A percentile compares a stretch with the other conserved stretches of the same genome.
phyloP scores from a whole-genome alignment of 2,888 invertebrate species.

The Nezara viridula region DNA sequence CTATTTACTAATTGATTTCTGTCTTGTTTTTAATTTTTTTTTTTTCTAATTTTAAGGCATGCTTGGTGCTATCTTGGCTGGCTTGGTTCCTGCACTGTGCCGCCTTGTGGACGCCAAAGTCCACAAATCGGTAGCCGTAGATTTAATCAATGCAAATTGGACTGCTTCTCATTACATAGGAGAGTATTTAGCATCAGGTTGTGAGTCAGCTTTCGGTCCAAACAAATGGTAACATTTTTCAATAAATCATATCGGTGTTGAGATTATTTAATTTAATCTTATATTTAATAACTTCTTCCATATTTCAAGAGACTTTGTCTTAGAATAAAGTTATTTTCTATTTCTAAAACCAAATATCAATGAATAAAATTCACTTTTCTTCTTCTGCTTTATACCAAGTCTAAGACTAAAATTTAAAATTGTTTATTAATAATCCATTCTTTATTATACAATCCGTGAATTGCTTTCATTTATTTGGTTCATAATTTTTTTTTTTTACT shows the following conservation, averaged over 20 bases:
- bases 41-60: conserved; percentile 68
- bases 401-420: too few species aligned
- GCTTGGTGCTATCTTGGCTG: conserved; percentile 74
- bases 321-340: too few species aligned
- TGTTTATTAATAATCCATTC: too few species aligned
- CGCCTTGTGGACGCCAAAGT: conserved; percentile 68
- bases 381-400: too few species aligned
- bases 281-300: neutral
- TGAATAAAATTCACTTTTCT: too few species aligned
- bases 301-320: too few species aligned
- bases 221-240: conserved; percentile 69
- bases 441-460: too few species aligned
- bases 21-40: neutral
- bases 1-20: too few species aligned
- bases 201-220: conserved; percentile 71
- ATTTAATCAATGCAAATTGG: conserved; percentile 32
- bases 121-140: conserved; percentile 53
- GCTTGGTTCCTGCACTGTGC: conserved; percentile 76
- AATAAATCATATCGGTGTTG: neutral
- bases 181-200: conserved; percentile 42
- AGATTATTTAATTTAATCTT: neutral
- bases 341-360: too few species aligned
- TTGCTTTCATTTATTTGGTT: too few species aligned
- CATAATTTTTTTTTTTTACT: too few species aligned
- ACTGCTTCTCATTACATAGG: conserved; percentile 31